Evolutionary conservation across 2,113 vertebrate species (phyloP).

Genomic region (Climacteris rufus): DNA sequence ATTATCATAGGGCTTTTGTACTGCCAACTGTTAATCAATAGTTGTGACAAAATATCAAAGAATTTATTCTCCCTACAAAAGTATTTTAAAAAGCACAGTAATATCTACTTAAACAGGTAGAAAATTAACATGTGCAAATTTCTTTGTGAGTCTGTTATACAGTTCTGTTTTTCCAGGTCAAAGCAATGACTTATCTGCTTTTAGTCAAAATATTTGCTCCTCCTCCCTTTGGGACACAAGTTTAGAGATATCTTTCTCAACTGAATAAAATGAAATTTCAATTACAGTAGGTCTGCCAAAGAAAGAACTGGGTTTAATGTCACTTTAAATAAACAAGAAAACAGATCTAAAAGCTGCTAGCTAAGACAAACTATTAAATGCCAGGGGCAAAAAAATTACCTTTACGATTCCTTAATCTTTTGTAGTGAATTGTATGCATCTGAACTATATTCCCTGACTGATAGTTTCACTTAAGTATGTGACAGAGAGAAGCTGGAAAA

Average conservation of each 20-base stretch:
- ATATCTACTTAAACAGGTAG: not conserved
- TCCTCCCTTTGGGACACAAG: not conserved
- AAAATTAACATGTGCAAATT: not conserved
- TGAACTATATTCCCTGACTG: not conserved
- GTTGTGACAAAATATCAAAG: not conserved
- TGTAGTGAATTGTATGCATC: not conserved
- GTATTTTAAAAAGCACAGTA: not conserved
- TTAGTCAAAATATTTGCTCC: not conserved
- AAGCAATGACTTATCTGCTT: not conserved
- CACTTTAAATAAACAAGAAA: not conserved
- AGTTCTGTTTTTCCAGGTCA: not conserved
- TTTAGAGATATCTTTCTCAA: not conserved
- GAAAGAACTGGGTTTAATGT: not conserved
- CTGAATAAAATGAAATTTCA: not conserved
- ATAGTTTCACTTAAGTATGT: constrained; percentile 4
- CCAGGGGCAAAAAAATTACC: not conserved
- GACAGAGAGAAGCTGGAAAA: constrained; percentile 12
- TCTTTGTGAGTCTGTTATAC: not conserved
- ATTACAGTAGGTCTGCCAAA: not conserved
- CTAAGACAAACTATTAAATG: not conserved
- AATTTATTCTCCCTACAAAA: not conserved
- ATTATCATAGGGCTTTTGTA: not conserved
- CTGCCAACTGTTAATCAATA: not conserved
- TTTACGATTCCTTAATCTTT: not conserved
- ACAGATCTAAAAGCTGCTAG: not conserved